Conservation (phyloP, 1,140 invertebrate genomes). For the Plutomurus gul region DNA sequence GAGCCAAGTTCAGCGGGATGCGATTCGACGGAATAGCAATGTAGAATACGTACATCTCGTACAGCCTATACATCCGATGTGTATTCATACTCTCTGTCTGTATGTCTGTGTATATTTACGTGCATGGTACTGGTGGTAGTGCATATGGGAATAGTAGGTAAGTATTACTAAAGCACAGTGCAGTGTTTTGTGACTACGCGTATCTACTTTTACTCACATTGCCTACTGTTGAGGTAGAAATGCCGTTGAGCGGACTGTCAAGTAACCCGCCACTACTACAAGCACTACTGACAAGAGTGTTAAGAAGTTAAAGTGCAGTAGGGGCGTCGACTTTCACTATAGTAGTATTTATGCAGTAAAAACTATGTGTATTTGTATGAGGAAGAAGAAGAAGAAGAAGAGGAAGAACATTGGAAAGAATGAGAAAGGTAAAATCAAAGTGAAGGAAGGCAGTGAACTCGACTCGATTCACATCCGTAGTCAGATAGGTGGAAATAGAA, state of each 20-base stretch:
- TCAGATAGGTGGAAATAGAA: constrained; percentile 24
- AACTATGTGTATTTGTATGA: not conserved
- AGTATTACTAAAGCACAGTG: too few relatives aligned
- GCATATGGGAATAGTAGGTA: too few relatives aligned
- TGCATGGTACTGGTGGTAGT: too few relatives aligned
- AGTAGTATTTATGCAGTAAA: too few relatives aligned
- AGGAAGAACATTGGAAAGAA: constrained; percentile 11
- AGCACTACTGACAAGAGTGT: too few relatives aligned
- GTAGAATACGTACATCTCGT: not conserved
- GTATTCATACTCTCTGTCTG: not conserved
- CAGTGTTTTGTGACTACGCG: too few relatives aligned
- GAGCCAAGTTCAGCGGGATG: constrained; percentile 19
- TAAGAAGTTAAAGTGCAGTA: too few relatives aligned
- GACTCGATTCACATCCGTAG: not conserved
- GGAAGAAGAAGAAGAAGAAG: not conserved
- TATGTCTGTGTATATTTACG: not conserved
- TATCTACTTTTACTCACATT: too few relatives aligned
- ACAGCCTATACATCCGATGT: not conserved
- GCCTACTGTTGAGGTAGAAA: too few relatives aligned
- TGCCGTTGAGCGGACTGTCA: too few relatives aligned
- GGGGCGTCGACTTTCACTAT: too few relatives aligned
- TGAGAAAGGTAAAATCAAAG: constrained; percentile 19
- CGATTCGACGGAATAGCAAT: constrained; percentile 19
- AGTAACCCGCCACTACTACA: too few relatives aligned
- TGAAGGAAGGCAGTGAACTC: constrained; percentile 17